Base-by-base conservation (phyloP, 2,113 vertebrate species). In the Murina feae region DNA sequence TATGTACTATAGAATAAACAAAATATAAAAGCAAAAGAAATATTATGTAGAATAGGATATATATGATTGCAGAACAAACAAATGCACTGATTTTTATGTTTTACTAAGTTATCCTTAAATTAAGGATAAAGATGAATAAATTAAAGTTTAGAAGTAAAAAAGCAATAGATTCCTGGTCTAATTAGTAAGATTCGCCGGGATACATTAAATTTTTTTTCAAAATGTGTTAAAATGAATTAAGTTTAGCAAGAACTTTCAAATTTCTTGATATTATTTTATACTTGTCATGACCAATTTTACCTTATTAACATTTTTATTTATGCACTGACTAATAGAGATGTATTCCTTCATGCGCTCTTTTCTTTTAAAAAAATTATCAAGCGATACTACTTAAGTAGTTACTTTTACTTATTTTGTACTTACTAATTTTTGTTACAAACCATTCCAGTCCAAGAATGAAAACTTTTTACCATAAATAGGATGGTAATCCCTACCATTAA, bases 391-490 rank as follows among this genome's bases (percentile, higher is more conserved):
- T 83, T 97, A 47, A 68, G 60, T 58, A 74, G 63, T 95, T 97
- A 95, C 75, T 97, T 97, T 96, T 91, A 94, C 86, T 89, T 93
- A 89, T 96, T 95, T 90, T 47, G 72, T 97, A 89, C 44, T 91
- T 97, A 72, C 55, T 95, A 53, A 78, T 86, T 89, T 94, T 93
- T 76, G 93, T 91, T 89, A 44, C 0, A 49, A 90, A 95, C 53
- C 58, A 90, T 86, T 84, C 37, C 53, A 76, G 14, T 96, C 96
- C 78, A 96, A 96, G 74, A 95, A 91, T 94, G 89, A 92, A 89
- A 60, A 87, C 71, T 88, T 95, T 81, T 95, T 93, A 66, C 93
- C 12, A 5, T 80, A 90, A 86, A 94, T 75, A 25, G 6, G 47
- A 76, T 80, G 32, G 44, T 92, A 92, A 92, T 93, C 93, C 72